Evolutionary conservation across 2,113 vertebrate genomes (phyloP).

Genomic region (Cervus canadensis): DNA sequence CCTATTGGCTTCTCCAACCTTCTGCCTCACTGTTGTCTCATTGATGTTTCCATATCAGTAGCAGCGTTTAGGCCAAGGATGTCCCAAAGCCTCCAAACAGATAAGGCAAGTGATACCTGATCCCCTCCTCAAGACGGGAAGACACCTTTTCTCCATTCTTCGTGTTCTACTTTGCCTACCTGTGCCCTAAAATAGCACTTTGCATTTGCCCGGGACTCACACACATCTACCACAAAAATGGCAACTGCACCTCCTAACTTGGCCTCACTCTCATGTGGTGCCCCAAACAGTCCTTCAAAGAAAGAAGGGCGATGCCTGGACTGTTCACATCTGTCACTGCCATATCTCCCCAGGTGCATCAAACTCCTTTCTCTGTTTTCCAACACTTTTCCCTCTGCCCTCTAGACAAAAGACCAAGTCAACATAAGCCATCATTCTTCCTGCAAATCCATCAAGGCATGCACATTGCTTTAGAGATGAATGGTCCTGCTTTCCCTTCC

Average conservation of each 20-base stretch:
- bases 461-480: not conserved
- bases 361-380: not conserved
- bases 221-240: not conserved
- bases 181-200: not conserved
- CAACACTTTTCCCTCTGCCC: not conserved
- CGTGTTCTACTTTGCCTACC: not conserved
- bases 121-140: too few species aligned
- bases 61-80: fast-evolving
- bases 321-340: too few species aligned
- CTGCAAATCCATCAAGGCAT: not conserved
- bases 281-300: not conserved
- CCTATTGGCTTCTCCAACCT: too few species aligned
- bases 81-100: fast-evolving
- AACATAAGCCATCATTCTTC: fast-evolving
- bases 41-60: not conserved
- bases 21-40: not conserved
- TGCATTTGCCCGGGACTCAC: not conserved
- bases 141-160: too few species aligned
- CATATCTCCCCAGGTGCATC: fast-evolving
- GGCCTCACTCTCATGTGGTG: not conserved
- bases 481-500: fast-evolving
- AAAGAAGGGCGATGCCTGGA: fast-evolving
- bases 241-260: not conserved
- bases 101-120: too few species aligned
- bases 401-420: not conserved